A percentile compares a stretch with the other conserved stretches of the same genome.
phyloP scores from a whole-genome alignment of 2,797 vertebrate genomes.

The Gouania willdenowi region DNA sequence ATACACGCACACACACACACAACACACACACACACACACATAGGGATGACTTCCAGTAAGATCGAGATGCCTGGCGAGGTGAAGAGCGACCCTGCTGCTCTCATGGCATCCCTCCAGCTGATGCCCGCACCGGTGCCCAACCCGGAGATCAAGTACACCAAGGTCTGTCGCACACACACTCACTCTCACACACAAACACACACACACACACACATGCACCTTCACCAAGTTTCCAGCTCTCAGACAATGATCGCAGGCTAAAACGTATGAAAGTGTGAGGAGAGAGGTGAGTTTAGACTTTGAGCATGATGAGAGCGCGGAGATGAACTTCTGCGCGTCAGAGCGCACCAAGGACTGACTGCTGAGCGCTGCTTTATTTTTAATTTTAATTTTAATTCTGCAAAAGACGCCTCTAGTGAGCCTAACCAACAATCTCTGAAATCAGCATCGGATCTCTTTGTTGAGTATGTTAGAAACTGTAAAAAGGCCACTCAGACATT shows the following conservation, averaged over 20 bases:
- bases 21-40: conserved; percentile 38
- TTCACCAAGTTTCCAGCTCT: not conserved
- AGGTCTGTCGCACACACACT: conserved; percentile 74
- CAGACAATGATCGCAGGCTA: not conserved
- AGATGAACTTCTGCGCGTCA: conserved; percentile 3
- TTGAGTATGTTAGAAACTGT: too few species aligned
- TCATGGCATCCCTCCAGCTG: conserved; percentile 95
- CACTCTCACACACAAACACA: not conserved
- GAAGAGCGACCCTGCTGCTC: conserved; percentile 91
- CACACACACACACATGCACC: not conserved
- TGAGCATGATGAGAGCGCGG: not conserved
- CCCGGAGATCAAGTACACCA: conserved; percentile 94
- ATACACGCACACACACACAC: too few species aligned
- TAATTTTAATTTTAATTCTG: too few species aligned
- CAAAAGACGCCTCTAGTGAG: too few species aligned
- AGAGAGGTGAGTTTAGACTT: not conserved
- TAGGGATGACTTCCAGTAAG: conserved; percentile 92
- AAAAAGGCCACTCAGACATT: too few species aligned
- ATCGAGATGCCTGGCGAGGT: conserved; percentile 91
- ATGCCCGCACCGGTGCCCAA: conserved; percentile 92
- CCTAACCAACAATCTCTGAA: too few species aligned
- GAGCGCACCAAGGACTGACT: conserved; percentile 15
- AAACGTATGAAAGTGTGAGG: conserved; percentile 4
- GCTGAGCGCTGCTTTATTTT: too few species aligned
- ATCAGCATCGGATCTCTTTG: too few species aligned